Base-by-base conservation (phyloP, 35 echinoderm and acorn worm species). In the Acanthaster planci region DNA sequence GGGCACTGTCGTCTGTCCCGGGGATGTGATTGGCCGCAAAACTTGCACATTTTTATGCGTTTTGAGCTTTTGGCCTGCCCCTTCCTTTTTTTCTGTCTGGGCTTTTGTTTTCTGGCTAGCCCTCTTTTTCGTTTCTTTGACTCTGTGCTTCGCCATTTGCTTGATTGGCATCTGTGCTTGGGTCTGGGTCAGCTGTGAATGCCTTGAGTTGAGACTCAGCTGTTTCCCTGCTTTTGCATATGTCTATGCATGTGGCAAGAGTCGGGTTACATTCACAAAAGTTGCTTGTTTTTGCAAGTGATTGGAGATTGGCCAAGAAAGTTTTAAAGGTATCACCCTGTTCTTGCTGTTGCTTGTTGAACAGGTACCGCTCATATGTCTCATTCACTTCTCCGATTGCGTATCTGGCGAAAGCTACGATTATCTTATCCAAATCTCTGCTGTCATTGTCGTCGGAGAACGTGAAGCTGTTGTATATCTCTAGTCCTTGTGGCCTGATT, bases 231-330 rank as follows among this genome's bases (percentile, higher is more conserved):
- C n/a, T n/a, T n/a, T n/a, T n/a, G n/a, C n/a, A n/a, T n/a, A n/a
- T n/a, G n/a, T n/a, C n/a, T n/a, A n/a, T n/a, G n/a, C n/a, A n/a
- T n/a, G n/a, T n/a, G n/a, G n/a, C n/a, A n/a, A n/a, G n/a, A n/a
- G n/a, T n/a, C n/a, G n/a, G n/a, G n/a, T n/a, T n/a, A n/a, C 77
- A 82, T 10, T 89, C 9, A 76, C 86, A 88, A n/a, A 82, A 89
- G 23, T 88, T 79, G 30, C 77, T 80, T 81, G 86, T 79, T 68
- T 79, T 15, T 57, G 51, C 76, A 2, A 80, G 26, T 0, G 53
- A n/a, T n/a, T n/a, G n/a, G n/a, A n/a, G n/a, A n/a, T n/a, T n/a
- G n/a, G n/a, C n/a, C n/a, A n/a, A n/a, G n/a, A n/a, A n/a, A n/a
- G n/a, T n/a, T n/a, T 88, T 56, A 35, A 88, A 78, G 58, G 7